Evolutionary conservation across 2,797 vertebrate genomes (phyloP).

Genomic region (Urosaurus nigricauda): DNA sequence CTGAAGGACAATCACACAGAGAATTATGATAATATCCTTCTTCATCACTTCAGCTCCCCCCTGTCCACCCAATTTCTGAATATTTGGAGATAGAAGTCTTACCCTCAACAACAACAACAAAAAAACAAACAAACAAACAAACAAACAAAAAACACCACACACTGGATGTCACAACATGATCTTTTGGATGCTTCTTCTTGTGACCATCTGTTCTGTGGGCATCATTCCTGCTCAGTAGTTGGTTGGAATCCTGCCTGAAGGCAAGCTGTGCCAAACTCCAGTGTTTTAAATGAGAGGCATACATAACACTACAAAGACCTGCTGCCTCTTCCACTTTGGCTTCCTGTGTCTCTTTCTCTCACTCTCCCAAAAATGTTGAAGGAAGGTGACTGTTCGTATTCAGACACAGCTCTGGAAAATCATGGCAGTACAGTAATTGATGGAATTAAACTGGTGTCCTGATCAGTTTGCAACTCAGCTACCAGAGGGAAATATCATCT

Average conservation of each 20-base stretch:
- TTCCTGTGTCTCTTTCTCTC: not conserved
- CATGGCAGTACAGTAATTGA: conserved; percentile 36
- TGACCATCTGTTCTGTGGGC: conserved; percentile 68
- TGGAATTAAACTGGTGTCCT: conserved; percentile 9
- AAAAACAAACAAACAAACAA: too few relatives aligned
- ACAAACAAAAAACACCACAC: conserved; percentile 6
- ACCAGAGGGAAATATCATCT: not conserved
- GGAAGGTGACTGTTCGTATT: conserved; percentile 16
- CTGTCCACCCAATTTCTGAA: conserved; percentile 47
- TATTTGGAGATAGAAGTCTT: conserved; percentile 68
- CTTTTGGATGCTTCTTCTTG: conserved; percentile 50
- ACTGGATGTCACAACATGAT: conserved; percentile 57
- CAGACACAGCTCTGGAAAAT: conserved; percentile 5
- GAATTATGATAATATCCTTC: conserved; percentile 39
- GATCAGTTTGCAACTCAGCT: conserved; percentile 3
- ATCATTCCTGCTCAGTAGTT: conserved; percentile 61
- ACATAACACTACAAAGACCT: conserved; percentile 30
- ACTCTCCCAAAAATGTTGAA: not conserved
- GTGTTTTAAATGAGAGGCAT: conserved; percentile 50
- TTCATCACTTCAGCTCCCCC: conserved; percentile 27
- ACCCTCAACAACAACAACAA: conserved; percentile 64
- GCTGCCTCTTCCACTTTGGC: not conserved
- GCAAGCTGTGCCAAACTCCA: conserved; percentile 56
- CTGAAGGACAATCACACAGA: conserved; percentile 33
- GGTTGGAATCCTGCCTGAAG: conserved; percentile 60